These are phyloP conservation scores for Seriola aureovittata DNA, from an alignment of 2,113 vertebrate species.

Conservation along the genomic window DNA sequence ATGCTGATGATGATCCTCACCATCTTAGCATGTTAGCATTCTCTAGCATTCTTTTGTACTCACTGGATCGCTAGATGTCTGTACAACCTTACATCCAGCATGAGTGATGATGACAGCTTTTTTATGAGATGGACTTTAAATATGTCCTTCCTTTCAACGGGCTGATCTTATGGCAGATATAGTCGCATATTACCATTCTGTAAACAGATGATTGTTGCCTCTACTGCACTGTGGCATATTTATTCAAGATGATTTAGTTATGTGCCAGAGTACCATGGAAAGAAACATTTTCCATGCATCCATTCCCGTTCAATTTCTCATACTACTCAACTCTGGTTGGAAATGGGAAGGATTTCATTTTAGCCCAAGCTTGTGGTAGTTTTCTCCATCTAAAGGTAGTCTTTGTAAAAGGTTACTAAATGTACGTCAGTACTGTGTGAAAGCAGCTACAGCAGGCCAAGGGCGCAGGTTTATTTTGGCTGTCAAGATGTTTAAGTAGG, in stretches of 20 bases:
- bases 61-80: neutral
- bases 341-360: neutral
- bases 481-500: conserved; percentile 61
- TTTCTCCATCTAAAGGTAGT: conserved; percentile 8
- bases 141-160: neutral
- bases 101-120: neutral
- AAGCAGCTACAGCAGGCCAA: conserved; percentile 17
- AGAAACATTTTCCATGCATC: neutral
- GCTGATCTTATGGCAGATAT: neutral
- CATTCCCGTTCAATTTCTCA: neutral
- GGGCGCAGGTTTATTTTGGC: conserved; percentile 39
- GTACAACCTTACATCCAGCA: neutral
- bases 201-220: neutral
- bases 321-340: neutral
- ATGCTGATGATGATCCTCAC: neutral
- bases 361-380: neutral
- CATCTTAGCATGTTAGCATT: no score
- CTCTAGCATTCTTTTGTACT: neutral
- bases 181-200: neutral
- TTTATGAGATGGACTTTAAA: neutral
- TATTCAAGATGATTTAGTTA: neutral
- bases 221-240: neutral
- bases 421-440: conserved; percentile 16
- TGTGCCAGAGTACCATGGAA: neutral
- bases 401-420: conserved; percentile 53